Evolutionary conservation across 2,888 invertebrate species (phyloP).

Genomic region (Drosophila mercatorum): DNA sequence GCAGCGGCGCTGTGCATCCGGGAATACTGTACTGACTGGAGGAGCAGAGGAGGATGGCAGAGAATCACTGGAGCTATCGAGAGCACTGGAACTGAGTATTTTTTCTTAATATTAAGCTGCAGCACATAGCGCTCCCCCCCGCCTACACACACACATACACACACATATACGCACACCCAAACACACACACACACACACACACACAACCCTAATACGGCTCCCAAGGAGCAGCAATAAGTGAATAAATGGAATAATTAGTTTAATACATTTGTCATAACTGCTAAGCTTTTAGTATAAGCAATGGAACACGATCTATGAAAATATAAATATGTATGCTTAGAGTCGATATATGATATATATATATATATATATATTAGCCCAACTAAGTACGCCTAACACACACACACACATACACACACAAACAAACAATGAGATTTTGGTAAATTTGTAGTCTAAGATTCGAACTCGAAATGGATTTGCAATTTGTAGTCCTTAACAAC

Average conservation of each 20-base stretch:
- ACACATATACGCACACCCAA: conserved; percentile 14
- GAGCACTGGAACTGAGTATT: conserved; percentile 80
- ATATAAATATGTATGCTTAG: conserved; percentile 22
- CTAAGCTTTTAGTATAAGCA: conserved; percentile 53
- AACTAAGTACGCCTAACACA: conserved; percentile 15
- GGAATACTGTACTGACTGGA: conserved; percentile 93
- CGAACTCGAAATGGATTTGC: conserved; percentile 41
- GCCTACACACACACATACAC: conserved; percentile 18
- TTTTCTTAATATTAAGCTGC: conserved; percentile 70
- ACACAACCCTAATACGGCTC: conserved; percentile 61
- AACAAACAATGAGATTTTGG: conserved; percentile 38
- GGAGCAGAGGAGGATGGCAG: conserved; percentile 9
- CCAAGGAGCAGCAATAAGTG: conserved; percentile 77
- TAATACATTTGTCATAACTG: conserved; percentile 72
- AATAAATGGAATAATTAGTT: conserved; percentile 59
- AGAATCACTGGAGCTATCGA: conserved; percentile 63
- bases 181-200: conserved; percentile 15
- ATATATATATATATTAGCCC: conserved; percentile 15
- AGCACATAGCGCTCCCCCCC: conserved; percentile 59
- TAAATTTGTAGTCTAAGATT: conserved; percentile 32
- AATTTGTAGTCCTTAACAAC: conserved; percentile 33
- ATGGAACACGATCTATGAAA: conserved; percentile 29
- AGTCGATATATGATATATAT: conserved; percentile 26
- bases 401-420: conserved; percentile 3
- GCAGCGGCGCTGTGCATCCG: conserved; percentile 92